Evolutionary conservation across 2,113 vertebrate genomes (phyloP).

Genomic region (Corythaeola cristata): DNA sequence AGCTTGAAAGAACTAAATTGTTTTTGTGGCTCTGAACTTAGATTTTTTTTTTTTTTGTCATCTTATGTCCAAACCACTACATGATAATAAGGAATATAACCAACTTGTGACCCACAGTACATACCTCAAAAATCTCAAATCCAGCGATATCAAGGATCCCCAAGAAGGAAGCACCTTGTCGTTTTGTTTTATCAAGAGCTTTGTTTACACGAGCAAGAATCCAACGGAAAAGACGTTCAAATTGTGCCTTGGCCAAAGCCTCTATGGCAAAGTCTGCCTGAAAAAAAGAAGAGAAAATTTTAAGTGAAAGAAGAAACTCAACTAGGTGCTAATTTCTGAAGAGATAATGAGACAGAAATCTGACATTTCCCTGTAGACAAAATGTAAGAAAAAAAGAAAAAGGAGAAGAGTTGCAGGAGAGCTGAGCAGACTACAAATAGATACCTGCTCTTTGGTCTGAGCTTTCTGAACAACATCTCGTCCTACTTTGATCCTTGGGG

Average conservation of each 20-base stretch:
- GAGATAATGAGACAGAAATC: not conserved
- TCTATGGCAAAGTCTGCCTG: slow-evolving; percentile 93
- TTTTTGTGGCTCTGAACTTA: not conserved
- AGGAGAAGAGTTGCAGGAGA: not conserved
- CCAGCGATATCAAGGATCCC: slow-evolving; percentile 97
- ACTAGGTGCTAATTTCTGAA: not conserved
- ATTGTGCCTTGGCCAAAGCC: slow-evolving; percentile 93
- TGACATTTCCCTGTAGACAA: not conserved
- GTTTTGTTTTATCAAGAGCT: slow-evolving; percentile 94
- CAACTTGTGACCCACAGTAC: not conserved
- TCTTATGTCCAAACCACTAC: not conserved
- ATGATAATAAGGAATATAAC: not conserved
- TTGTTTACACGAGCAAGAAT: slow-evolving; percentile 92
- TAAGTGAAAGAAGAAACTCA: not conserved
- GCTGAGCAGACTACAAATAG: not conserved
- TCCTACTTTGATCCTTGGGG: slow-evolving; percentile 94
- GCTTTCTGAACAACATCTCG: slow-evolving; percentile 95
- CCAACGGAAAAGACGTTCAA: slow-evolving; percentile 94
- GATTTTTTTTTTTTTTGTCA: not conserved
- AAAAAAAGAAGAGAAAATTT: not conserved
- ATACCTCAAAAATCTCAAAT: slow-evolving; percentile 97
- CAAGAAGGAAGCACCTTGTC: slow-evolving; percentile 90
- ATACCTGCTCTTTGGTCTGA: slow-evolving; percentile 97
- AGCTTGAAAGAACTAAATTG: not conserved
- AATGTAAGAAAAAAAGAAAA: not conserved